phyloP scores from a whole-genome alignment of 1,140 invertebrate genomes.

The Atta texana region DNA sequence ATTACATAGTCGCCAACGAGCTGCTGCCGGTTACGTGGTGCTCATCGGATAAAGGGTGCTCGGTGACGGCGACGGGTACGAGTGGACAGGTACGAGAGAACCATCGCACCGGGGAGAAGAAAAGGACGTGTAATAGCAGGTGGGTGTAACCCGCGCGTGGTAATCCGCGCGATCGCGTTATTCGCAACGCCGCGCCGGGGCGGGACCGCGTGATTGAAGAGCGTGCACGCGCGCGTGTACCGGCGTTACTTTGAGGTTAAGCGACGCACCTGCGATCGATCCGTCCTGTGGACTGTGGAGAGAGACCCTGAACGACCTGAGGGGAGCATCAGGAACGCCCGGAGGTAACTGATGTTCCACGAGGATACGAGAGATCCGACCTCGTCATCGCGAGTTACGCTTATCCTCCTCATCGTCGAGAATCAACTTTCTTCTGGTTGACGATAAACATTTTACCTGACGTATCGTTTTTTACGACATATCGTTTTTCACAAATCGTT shows the following conservation, averaged over 20 bases:
- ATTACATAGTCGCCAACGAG: background rate
- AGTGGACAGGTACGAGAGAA: background rate
- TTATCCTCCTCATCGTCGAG: too few relatives aligned
- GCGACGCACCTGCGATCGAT: conserved; percentile 70
- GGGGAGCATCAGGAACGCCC: background rate
- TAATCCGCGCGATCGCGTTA: conserved; percentile 34
- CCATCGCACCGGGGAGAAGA: background rate
- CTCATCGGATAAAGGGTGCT: background rate
- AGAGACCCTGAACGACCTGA: background rate
- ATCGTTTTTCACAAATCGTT: too few relatives aligned
- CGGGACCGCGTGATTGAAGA: background rate
- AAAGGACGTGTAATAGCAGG: conserved; percentile 68
- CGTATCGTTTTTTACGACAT: too few relatives aligned
- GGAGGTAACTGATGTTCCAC: too few relatives aligned
- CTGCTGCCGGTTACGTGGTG: conserved; percentile 17
- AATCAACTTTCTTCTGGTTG: too few relatives aligned
- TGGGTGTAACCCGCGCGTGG: conserved; percentile 70
- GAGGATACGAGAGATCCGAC: too few relatives aligned
- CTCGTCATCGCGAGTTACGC: background rate
- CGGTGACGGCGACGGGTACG: conserved; percentile 15
- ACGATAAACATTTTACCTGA: too few relatives aligned
- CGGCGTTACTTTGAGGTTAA: conserved; percentile 77
- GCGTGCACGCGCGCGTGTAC: conserved; percentile 55
- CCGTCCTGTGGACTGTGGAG: conserved; percentile 11
- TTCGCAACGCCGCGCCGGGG: background rate